Base-by-base conservation (phyloP, 2,888 invertebrate species). In the Mythimna lalbum region DNA sequence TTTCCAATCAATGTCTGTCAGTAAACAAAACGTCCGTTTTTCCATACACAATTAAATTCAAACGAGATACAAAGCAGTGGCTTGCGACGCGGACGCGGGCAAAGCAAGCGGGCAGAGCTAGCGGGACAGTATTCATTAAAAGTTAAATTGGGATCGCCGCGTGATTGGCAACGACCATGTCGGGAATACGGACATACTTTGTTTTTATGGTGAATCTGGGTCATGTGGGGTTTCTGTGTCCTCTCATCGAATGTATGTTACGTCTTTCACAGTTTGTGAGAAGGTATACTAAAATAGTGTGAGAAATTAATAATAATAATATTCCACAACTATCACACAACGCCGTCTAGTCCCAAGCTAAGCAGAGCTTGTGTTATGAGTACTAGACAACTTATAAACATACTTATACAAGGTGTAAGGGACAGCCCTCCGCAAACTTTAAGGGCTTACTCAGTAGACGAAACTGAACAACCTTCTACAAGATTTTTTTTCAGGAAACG, bases 41-140 rank as follows among this genome's bases (percentile, higher is more conserved):
- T 79, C 72, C 70, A 68, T 75, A 73, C 57, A 80, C 81, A 84
- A 85, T 83, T 81, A 81, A 74, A 85, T 83, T 83, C 67, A 83
- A 81, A 84, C 83, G 63, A 73, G 74, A 39, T n/a, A 67, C 64
- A 61, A 72, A 63, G 50, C 10, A 67, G 71, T 55, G 65, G 69
- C 53, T 39, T 39, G 52, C 56, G 69, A 47, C 33, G 23, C 33
- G 27, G 43, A 36, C 19, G 21, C 59, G 43, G 43, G 43, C 21
- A 55, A 36, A 57, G 57, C 57, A 21, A 36, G 60, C 64, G 39
- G 66, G 64, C 60, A 73, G 17, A 33, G 39, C 31, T 12, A 67
- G 63, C 53, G 53, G 61, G 67, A 64, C 19, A 47, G 63, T 64
- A 74, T 81, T 84, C 86, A 84, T 84, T 84, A 84, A 85, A 84